phyloP scores from a whole-genome alignment of 2,888 invertebrate species.

The Achlya flavicornis region DNA sequence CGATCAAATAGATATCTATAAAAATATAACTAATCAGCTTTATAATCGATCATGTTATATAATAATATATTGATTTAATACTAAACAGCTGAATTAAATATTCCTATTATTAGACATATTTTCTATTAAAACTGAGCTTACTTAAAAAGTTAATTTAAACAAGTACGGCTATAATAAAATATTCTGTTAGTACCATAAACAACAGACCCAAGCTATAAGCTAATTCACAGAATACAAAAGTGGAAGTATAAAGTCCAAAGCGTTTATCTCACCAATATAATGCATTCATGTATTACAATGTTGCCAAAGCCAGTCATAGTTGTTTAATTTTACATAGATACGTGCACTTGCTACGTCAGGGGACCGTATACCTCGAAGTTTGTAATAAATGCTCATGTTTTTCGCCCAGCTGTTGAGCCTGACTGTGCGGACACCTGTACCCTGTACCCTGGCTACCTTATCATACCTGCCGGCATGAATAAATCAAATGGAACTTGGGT shows the following conservation, averaged over 20 bases:
- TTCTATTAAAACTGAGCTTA: too few relatives aligned
- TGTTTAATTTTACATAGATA: constrained; percentile 49
- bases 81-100: too few relatives aligned
- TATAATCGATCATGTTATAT: too few relatives aligned
- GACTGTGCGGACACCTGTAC: constrained; percentile 51
- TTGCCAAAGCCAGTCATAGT: constrained; percentile 39
- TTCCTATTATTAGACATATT: too few relatives aligned
- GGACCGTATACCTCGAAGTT: constrained; percentile 43
- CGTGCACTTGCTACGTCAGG: constrained; percentile 41
- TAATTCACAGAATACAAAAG: neutral
- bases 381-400: constrained; percentile 52
- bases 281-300: neutral
- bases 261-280: neutral
- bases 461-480: constrained; percentile 50
- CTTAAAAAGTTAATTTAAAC: neutral
- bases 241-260: neutral
- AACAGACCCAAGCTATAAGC: neutral
- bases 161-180: neutral
- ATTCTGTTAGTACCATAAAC: neutral
- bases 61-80: too few relatives aligned
- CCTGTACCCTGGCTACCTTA: constrained; percentile 32
- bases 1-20: too few relatives aligned
- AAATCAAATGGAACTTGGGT: constrained; percentile 43
- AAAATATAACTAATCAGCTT: too few relatives aligned
- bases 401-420: constrained; percentile 44